These are phyloP conservation scores for Zaprionus bogoriensis DNA, from an alignment of 2,888 invertebrate genomes.

Conservation along the genomic window DNA sequence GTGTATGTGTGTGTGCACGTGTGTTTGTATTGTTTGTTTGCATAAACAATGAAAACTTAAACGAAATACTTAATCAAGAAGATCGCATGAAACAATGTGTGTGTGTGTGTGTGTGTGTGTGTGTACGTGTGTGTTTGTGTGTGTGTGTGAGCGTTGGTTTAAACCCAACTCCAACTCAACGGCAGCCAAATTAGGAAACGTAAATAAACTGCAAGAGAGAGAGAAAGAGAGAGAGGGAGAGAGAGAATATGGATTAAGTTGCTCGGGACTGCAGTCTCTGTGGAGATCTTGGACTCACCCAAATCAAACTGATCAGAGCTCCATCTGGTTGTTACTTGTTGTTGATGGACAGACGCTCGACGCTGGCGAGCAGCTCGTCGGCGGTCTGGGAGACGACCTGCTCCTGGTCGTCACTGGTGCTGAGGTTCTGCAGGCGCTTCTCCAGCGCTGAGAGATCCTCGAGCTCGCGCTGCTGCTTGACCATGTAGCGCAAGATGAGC, in stretches of 20 bases:
- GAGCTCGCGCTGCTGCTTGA: slow-evolving; percentile 80
- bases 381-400: slow-evolving; percentile 81
- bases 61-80: slow-evolving; percentile 74
- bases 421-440: slow-evolving; percentile 80
- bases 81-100: slow-evolving; percentile 71
- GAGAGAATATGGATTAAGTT: too few species aligned
- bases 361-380: slow-evolving; percentile 81
- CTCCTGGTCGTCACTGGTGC: slow-evolving; percentile 81
- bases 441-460: slow-evolving; percentile 81
- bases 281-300: slow-evolving; percentile 34
- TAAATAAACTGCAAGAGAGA: slow-evolving; percentile 69
- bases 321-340: slow-evolving; percentile 67
- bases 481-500: slow-evolving; percentile 86
- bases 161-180: slow-evolving; percentile 68
- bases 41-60: slow-evolving; percentile 68
- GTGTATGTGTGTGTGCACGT: slow-evolving; percentile 27
- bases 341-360: slow-evolving; percentile 81
- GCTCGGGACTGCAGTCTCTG: not conserved
- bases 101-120: slow-evolving; percentile 34
- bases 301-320: slow-evolving; percentile 48
- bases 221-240: too few species aligned
- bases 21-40: slow-evolving; percentile 54
- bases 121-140: slow-evolving; percentile 31
- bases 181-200: slow-evolving; percentile 77
- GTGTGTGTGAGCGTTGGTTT: slow-evolving; percentile 43